phyloP scores from a whole-genome alignment of 2,113 vertebrate genomes.

The Astur gentilis region DNA sequence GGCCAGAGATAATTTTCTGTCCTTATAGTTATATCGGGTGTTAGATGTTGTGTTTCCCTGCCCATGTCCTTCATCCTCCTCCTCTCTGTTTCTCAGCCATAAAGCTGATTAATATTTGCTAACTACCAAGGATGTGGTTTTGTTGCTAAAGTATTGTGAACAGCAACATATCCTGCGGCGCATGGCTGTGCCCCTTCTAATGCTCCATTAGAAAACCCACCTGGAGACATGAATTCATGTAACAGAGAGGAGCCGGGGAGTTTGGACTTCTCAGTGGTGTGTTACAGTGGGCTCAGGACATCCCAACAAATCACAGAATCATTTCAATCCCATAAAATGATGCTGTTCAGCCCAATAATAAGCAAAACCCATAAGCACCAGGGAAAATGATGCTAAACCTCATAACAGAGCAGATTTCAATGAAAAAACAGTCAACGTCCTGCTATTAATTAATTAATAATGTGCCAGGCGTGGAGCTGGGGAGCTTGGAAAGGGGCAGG shows the following conservation, averaged over 20 bases:
- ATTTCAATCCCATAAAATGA: not conserved
- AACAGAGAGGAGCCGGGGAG: not conserved
- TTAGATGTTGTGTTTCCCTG: not conserved
- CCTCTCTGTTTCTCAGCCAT: not conserved
- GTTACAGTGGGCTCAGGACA: not conserved
- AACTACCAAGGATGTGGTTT: not conserved
- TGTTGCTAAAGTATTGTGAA: not conserved
- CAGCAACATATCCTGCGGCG: accelerated
- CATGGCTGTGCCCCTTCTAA: not conserved
- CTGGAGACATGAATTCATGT: not conserved
- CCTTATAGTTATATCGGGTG: not conserved
- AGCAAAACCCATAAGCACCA: not conserved
- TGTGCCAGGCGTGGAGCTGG: not conserved
- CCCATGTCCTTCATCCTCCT: not conserved
- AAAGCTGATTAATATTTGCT: not conserved
- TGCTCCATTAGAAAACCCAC: not conserved
- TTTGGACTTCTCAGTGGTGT: not conserved
- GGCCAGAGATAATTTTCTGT: not conserved
- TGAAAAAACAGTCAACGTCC: not conserved
- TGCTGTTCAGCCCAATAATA: not conserved
- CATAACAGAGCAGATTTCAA: not conserved
- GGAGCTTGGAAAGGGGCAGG: not conserved
- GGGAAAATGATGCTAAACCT: not conserved
- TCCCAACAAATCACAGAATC: not conserved
- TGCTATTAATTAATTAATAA: not conserved